Base-by-base conservation (phyloP, 2,888 invertebrate genomes). In the Anaspis maculata region DNA sequence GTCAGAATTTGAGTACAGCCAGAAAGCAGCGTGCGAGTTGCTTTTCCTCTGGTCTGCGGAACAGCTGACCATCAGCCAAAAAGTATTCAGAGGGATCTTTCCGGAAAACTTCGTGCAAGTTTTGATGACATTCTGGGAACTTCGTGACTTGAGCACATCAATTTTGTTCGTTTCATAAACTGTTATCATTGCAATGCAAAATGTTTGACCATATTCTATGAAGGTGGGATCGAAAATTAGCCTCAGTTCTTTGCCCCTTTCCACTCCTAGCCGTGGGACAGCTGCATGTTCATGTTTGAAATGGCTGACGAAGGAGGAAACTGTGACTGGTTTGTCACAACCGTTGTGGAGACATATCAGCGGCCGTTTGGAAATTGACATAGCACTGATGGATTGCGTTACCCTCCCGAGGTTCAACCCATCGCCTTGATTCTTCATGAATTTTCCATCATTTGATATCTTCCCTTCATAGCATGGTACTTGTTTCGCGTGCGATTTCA, bases 41-140 rank as follows among this genome's bases (percentile, higher is more conserved):
- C 37, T 34, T 25, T 48, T 46, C 21, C 44, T 47, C 16, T 39
- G 40, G 30, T 56, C 52, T 4, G 30, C 22, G 2, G 62, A 59
- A 10, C 57, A 60, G 13, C 51, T 59, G 13, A 52, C 56, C 63
- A 65, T 62, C 16, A 65, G 37, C 63, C 64, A 65, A 39, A 64
- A 62, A 2, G 59, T 59, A 30, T 51, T 53, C 6, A 57, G 27
- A 2, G 59, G 57, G 3, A 58, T 38, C 31, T 49, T 51, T 27
- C 54, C 52, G 11, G 43, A 48, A 19, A 61, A 52, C 37, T 50
- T 53, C 16, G 44, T 45, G 34, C 53, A 56, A 0, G 58, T 54
- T 25, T 49, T 53, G 3, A 52, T 51, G 3, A 58, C 49, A 30
- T 52, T 53, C 23, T 49, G 44, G 3, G 52, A 44, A 34, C 54